A percentile compares a stretch with the other conserved stretches of the same genome.
phyloP scores from a whole-genome alignment of 2,888 invertebrate genomes.

The Drosophila neutralis region DNA sequence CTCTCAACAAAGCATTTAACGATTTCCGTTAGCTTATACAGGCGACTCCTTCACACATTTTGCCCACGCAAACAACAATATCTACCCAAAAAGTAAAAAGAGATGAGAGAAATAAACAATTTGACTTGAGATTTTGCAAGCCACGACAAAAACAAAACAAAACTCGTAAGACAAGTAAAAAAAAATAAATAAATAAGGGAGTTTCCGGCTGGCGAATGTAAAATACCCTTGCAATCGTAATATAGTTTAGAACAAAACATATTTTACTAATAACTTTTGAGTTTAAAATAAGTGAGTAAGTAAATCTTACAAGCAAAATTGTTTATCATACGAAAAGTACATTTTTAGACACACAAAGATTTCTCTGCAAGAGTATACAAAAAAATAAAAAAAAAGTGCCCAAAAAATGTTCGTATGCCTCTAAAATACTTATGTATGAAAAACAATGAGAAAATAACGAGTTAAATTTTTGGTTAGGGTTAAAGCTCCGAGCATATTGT shows the following conservation, averaged over 20 bases:
- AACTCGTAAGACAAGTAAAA: slow-evolving; percentile 3
- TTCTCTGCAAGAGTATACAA: slow-evolving; percentile 9
- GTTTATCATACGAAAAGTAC: too few species aligned
- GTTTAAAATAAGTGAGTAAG: not conserved
- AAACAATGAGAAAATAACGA: slow-evolving; percentile 27
- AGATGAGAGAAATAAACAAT: slow-evolving; percentile 35
- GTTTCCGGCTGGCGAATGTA: not conserved
- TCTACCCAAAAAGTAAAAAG: slow-evolving; percentile 16
- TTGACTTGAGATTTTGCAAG: slow-evolving; percentile 41
- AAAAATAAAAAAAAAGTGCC: not conserved
- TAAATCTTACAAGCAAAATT: too few species aligned
- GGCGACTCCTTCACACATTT: slow-evolving; percentile 54
- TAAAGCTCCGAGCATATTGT: slow-evolving; percentile 56
- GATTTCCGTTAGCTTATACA: slow-evolving; percentile 69
- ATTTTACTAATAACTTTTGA: not conserved
- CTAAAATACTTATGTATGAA: slow-evolving; percentile 43
- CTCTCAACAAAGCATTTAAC: slow-evolving; percentile 56
- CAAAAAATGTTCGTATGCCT: slow-evolving; percentile 28
- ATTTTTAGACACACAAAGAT: not conserved
- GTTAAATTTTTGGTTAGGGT: slow-evolving; percentile 65
- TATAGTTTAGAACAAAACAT: not conserved
- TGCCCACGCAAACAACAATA: slow-evolving; percentile 55
- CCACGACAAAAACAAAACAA: slow-evolving; percentile 10
- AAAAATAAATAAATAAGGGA: not conserved
- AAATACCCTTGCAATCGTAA: slow-evolving; percentile 5